phyloP scores from a whole-genome alignment of 2,888 invertebrate genomes.

The Lepidonotus clava region DNA sequence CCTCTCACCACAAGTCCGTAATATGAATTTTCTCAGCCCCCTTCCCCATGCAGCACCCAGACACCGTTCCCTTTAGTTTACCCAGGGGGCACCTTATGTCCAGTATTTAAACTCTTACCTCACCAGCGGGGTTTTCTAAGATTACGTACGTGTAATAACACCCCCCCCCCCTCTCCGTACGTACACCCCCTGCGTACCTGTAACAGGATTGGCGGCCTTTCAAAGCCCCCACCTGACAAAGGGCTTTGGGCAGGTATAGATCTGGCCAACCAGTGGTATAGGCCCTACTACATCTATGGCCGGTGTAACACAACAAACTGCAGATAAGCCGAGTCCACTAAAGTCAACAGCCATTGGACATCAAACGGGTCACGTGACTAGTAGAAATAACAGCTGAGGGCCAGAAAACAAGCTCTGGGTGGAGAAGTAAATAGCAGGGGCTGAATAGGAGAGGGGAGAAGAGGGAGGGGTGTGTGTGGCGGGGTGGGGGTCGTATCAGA shows the following conservation, averaged over 20 bases:
- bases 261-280: not conserved
- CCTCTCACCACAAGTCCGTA: no score
- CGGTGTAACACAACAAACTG: constrained; percentile 42
- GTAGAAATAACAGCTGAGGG: constrained; percentile 7
- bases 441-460: not conserved
- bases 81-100: no score
- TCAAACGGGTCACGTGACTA: constrained; percentile 29
- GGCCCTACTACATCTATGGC: constrained; percentile 5
- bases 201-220: constrained; percentile 17
- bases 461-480: not conserved
- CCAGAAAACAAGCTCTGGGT: constrained; percentile 34
- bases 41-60: no score
- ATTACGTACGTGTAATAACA: constrained; percentile 7
- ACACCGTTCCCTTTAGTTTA: no score
- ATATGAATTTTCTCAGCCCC: no score
- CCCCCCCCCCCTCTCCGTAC: not conserved
- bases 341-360: constrained; percentile 32
- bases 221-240: not conserved
- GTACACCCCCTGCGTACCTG: not conserved
- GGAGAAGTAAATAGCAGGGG: constrained; percentile 1
- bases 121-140: not conserved
- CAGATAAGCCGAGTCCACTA: not conserved
- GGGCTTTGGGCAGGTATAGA: not conserved
- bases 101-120: not conserved
- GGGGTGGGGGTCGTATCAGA: no score